These are phyloP conservation scores for Glareola pratincola DNA, from an alignment of 2,113 vertebrate species.

Conservation along the genomic window DNA sequence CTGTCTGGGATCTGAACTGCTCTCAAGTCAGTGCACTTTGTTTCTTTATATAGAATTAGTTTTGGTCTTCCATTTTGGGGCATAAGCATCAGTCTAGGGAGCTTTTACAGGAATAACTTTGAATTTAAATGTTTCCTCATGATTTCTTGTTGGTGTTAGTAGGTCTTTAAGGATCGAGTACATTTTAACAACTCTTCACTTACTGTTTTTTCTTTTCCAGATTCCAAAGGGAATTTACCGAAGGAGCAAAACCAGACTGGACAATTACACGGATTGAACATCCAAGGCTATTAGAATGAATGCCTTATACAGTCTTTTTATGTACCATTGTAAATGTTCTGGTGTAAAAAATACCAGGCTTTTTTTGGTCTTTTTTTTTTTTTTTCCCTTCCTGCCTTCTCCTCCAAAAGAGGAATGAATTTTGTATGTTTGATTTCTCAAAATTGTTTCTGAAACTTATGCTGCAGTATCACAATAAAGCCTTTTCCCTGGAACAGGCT, in stretches of 20 bases:
- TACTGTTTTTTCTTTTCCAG: constrained; percentile 63
- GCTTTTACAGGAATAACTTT: background rate
- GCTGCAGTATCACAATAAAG: constrained; percentile 39
- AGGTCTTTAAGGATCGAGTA: background rate
- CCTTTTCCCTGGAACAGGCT: constrained; percentile 12
- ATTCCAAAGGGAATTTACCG: constrained; percentile 94
- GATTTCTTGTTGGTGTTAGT: background rate
- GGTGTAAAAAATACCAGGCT: background rate
- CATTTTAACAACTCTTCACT: background rate
- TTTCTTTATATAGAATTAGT: background rate
- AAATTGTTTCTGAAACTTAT: background rate
- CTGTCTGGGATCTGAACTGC: background rate
- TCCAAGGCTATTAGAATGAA: constrained; percentile 86
- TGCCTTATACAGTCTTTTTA: constrained; percentile 25
- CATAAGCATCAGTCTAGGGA: background rate
- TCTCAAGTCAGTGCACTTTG: background rate
- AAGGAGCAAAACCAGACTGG: constrained; percentile 91
- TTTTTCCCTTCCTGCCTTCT: background rate
- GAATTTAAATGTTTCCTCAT: background rate
- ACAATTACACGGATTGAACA: constrained; percentile 92
- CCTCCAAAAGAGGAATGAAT: constrained; percentile 1
- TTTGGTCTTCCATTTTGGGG: background rate
- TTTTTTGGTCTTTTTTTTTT: background rate
- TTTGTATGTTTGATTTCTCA: constrained; percentile 42
- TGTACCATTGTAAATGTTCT: constrained; percentile 27